Evolutionary conservation across 2,797 vertebrate species (phyloP).

Genomic region (Glossophaga mutica): DNA sequence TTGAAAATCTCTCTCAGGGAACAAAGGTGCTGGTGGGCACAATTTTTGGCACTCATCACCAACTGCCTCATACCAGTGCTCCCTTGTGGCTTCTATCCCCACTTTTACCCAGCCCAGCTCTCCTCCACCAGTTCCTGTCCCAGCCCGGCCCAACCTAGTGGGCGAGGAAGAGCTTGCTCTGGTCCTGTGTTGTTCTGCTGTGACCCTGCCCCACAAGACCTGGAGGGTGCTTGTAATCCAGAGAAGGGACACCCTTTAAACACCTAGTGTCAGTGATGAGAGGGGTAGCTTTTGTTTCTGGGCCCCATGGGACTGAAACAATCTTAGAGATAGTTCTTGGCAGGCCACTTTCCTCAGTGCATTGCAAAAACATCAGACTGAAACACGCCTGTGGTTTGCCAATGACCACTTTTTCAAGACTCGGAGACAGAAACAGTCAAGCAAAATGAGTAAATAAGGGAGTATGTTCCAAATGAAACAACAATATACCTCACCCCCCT

Average conservation of each 20-base stretch:
- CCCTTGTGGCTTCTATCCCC: background rate
- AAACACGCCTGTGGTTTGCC: too few species aligned
- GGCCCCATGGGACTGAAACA: too few species aligned
- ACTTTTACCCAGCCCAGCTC: background rate
- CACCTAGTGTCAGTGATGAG: background rate
- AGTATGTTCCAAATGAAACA: too few species aligned
- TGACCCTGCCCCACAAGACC: background rate
- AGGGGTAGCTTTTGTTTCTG: too few species aligned
- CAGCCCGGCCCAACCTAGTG: background rate
- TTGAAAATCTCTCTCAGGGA: background rate
- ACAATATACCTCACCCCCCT: too few species aligned
- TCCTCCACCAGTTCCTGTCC: background rate
- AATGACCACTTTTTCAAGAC: too few species aligned
- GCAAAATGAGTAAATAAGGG: too few species aligned
- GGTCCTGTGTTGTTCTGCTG: background rate
- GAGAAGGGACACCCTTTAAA: background rate
- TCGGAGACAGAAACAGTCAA: too few species aligned
- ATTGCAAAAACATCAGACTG: too few species aligned
- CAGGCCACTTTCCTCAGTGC: too few species aligned
- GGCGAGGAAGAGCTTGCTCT: background rate
- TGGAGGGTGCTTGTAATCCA: background rate
- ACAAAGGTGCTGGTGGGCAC: background rate
- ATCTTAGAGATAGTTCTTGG: too few species aligned
- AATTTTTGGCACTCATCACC: background rate
- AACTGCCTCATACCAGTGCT: background rate